A percentile compares a stretch with the other conserved stretches of the same genome.
These are phyloP conservation scores for Hylomyscus alleni DNA, from an alignment of 2,797 vertebrate genomes.

Conservation along the genomic window DNA sequence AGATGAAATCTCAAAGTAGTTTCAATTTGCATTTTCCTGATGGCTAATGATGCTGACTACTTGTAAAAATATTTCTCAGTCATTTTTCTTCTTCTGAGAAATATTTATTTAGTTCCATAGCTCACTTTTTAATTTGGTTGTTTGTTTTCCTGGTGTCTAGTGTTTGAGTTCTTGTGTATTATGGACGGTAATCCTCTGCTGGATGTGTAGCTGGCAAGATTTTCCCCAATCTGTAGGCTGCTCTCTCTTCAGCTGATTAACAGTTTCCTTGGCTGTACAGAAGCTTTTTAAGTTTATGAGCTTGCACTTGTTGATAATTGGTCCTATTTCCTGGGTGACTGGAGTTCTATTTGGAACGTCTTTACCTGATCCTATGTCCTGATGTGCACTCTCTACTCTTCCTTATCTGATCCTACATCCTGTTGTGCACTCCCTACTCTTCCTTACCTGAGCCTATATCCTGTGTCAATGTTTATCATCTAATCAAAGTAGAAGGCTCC, in stretches of 20 bases:
- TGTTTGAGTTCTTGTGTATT: not conserved
- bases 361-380: not conserved
- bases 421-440: not conserved
- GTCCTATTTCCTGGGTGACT: not conserved
- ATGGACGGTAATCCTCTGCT: too few relatives aligned
- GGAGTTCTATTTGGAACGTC: not conserved
- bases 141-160: not conserved
- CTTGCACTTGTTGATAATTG: not conserved
- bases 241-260: not conserved
- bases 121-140: not conserved
- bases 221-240: not conserved
- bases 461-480: conserved; percentile 12
- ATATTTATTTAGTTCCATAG: not conserved
- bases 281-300: not conserved
- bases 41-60: not conserved
- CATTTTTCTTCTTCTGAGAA: not conserved
- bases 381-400: not conserved
- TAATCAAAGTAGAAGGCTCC: conserved; percentile 48
- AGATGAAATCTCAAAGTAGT: not conserved
- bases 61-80: not conserved
- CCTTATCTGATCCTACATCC: not conserved
- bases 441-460: not conserved
- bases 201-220: not conserved
- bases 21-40: not conserved
- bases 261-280: not conserved